phyloP scores from a whole-genome alignment of 30 jellyfish, hydroid and myxozoan species.

The Chrysaora quinquecirrha region DNA sequence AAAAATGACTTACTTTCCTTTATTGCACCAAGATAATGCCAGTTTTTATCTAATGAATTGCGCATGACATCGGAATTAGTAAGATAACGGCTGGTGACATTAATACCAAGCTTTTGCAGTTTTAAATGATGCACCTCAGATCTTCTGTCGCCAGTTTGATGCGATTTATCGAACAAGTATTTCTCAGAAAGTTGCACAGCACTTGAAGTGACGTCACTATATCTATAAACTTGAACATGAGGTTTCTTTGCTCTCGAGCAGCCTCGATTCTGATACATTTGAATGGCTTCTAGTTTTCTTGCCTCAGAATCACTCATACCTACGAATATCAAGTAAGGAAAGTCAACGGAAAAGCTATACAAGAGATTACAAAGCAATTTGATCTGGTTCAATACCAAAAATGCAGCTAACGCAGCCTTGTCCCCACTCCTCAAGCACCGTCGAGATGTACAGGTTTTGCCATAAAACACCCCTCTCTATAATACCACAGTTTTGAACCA shows the following conservation, averaged over 20 bases:
- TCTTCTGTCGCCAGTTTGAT: conserved; percentile 37
- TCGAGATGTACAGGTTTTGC: too few relatives aligned
- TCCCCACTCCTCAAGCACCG: too few relatives aligned
- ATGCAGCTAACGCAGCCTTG: too few relatives aligned
- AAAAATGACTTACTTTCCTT: conserved; percentile 73
- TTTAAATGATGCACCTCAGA: conserved; percentile 65
- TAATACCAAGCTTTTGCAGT: conserved; percentile 11
- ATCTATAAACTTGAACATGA: conserved; percentile 74
- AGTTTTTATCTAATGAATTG: conserved; percentile 42
- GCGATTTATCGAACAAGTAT: conserved; percentile 67
- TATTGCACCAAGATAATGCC: conserved; percentile 80
- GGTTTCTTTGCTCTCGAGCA: conserved; percentile 65
- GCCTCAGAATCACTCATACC: conserved; percentile 65
- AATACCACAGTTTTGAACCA: too few relatives aligned
- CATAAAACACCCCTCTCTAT: too few relatives aligned
- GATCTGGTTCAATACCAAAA: too few relatives aligned
- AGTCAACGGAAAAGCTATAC: too few relatives aligned
- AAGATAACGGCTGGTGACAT: conserved; percentile 40
- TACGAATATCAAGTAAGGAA: neutral
- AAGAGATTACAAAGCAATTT: too few relatives aligned
- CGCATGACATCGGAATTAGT: conserved; percentile 50
- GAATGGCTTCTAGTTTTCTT: conserved; percentile 46
- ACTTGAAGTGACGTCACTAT: conserved; percentile 16
- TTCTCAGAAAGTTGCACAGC: conserved; percentile 56
- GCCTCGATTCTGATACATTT: conserved; percentile 77